Base-by-base conservation (phyloP, 2,888 invertebrate species). In the Leptothorax acervorum region DNA sequence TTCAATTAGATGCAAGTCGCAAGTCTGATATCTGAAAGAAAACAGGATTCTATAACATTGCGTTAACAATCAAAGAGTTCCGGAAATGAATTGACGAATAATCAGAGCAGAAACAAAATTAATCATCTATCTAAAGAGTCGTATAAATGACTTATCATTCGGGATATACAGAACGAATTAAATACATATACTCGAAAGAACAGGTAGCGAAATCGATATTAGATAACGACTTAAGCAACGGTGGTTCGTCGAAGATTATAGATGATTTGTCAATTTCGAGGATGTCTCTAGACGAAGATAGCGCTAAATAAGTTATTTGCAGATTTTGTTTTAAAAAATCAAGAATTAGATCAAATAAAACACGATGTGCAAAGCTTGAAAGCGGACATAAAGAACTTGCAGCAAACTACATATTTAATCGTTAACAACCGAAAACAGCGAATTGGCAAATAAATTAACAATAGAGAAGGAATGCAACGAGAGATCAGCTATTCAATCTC, bases 371-470 rank as follows among this genome's bases (percentile, higher is more conserved):
- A 81, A 18, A 91, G 91, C 8, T 87, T 94, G n/a, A 94, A 92
- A 83, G 79, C 88, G 15, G 92, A 90, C 31, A 92, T 94, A 39
- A 89, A 91, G 62, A 89, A 90, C 28, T 86, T 95, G 12, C 86
- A 93, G 35, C 82, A 92, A 78, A 93, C 93, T 1, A 88, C 94
- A 73, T 84, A 85, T 66, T 62, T 23, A 23, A 23, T 23, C 90
- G 18, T 85, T 94, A 23, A 94, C 91, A 1, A 91, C 85, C 3
- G 95, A 95, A 84, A 95, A 94, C 84, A 90, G 90, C 66, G 93
- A 93, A 15, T 83, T 94, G 75, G 87, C 91, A 4, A 90, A 71
- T 18, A 92, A 92, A 85, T 89, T 94, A 23, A 88, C 82, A 1
- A 82, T 83, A 1, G 92, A 93, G 31, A 92, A 90, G 57, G 88